A percentile compares a stretch with the other conserved stretches of the same genome.
These are phyloP conservation scores for Anthoscopus minutus DNA, from an alignment of 2,113 vertebrate genomes.

Conservation along the genomic window DNA sequence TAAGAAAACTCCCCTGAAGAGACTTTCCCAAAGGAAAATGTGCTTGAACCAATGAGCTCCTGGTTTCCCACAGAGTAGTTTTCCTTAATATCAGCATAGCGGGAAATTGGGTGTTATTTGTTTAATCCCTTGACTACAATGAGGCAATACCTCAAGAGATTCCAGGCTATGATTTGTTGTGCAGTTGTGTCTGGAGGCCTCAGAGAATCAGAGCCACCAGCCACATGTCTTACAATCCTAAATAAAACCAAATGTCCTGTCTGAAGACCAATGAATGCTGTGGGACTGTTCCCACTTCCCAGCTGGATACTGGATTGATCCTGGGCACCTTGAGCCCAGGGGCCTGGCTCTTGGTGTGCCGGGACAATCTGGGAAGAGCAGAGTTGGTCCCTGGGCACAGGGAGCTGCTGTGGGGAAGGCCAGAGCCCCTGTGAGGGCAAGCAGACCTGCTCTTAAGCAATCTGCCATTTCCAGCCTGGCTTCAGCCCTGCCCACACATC, in stretches of 20 bases:
- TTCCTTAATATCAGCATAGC: not conserved
- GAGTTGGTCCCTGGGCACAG: not conserved
- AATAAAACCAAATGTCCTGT: not conserved
- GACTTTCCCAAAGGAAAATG: not conserved
- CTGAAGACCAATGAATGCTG: not conserved
- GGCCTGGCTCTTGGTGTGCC: not conserved
- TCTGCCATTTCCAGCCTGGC: not conserved
- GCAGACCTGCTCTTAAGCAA: not conserved
- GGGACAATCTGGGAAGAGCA: not conserved
- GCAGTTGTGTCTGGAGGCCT: conserved; percentile 7
- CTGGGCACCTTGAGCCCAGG: not conserved
- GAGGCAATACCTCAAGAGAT: conserved; percentile 42
- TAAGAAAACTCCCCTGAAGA: not conserved
- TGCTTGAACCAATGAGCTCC: not conserved
- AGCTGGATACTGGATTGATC: not conserved
- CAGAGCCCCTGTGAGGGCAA: not conserved
- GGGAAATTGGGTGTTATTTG: conserved; percentile 29
- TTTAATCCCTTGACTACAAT: not conserved
- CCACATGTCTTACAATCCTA: not conserved
- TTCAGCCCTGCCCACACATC: not conserved
- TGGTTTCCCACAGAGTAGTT: conserved; percentile 1
- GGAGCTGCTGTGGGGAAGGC: not conserved
- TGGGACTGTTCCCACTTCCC: not conserved
- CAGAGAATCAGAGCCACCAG: not conserved
- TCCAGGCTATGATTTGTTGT: not conserved